phyloP scores from a whole-genome alignment of 1,140 invertebrate species.

The Pissodes strobi region DNA sequence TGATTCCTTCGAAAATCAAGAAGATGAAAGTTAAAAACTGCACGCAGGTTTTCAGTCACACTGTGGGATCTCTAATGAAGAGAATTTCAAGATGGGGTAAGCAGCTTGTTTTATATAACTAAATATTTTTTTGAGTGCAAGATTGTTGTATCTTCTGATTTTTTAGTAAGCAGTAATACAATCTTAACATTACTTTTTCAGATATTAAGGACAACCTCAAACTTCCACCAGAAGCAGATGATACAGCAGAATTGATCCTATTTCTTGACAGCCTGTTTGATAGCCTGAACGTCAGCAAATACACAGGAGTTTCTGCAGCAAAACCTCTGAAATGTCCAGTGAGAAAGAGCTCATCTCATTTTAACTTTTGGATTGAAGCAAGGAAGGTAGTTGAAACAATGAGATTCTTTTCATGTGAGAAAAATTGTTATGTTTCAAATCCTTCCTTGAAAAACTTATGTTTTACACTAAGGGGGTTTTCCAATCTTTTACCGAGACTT shows the following conservation, averaged over 20 bases:
- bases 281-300: not conserved
- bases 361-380: slow-evolving; percentile 9
- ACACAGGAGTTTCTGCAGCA: too few relatives aligned
- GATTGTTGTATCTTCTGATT: not conserved
- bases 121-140: not conserved
- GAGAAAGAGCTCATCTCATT: slow-evolving; percentile 1
- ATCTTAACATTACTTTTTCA: too few relatives aligned
- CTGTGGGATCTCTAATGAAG: slow-evolving; percentile 7
- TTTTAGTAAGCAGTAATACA: too few relatives aligned
- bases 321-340: slow-evolving; percentile 7
- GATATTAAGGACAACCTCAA: not conserved
- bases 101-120: not conserved
- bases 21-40: too few relatives aligned
- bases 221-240: not conserved
- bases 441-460: slow-evolving; percentile 32
- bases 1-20: too few relatives aligned
- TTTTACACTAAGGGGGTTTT: slow-evolving; percentile 27
- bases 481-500: slow-evolving; percentile 20
- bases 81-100: not conserved
- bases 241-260: slow-evolving; percentile 18
- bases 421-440: slow-evolving; percentile 4
- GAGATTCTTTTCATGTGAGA: slow-evolving; percentile 2
- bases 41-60: slow-evolving; percentile 14
- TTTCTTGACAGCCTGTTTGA: slow-evolving; percentile 27
- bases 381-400: slow-evolving; percentile 6